Base-by-base conservation (phyloP, 2,797 vertebrate species). In the Crenichthys baileyi region DNA sequence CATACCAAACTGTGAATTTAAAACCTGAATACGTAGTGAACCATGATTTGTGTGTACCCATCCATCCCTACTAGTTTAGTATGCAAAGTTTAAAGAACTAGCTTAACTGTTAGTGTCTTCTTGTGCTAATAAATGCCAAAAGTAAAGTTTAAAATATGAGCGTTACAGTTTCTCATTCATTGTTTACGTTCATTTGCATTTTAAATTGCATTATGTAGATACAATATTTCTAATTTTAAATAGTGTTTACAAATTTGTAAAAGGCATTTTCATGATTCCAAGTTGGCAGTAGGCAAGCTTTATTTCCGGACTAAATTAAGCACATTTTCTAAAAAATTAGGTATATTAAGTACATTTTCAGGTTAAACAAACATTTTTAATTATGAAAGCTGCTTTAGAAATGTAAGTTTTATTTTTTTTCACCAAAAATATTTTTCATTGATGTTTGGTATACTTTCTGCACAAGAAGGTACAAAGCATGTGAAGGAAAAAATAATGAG, bases 401-500 rank as follows among this genome's bases (percentile, higher is more conserved):
- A 22, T 9, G 48, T 24, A 68, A 58, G 36, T 72, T 65, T 70
- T n/a, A n/a, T 70, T 81, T 77, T 18, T 82, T 84, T 76, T 82
- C 78, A 78, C 76, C 41, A 58, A 24, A 26, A 50, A 65, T 75
- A 72, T 16, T 22, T 50, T 73, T 51, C 48, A 73, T 76, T 76
- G 31, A 48, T 73, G 48, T 65, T 53, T 79, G 81, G 78, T 80
- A 65, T 70, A 31, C 24, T 68, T 9, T 51, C 13, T 48, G 36
- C 70, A 70, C 36, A 5, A 18, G 55, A 76, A 53, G 26, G 85
- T 75, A 79, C 63, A 18, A 50, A 79, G 82, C 72, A 72, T 76
- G 65, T 79, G 83, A 73, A 79, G 82, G 80, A 55, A 44, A 83
- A 86, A 83, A 73, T 82, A 85, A 58, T 78, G 22, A 15, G 29